Percentiles rank a stretch among this genome's conserved stretches.
Conservation (phyloP, 2,888 invertebrate genomes). For the Yponomeuta plumbellus region DNA sequence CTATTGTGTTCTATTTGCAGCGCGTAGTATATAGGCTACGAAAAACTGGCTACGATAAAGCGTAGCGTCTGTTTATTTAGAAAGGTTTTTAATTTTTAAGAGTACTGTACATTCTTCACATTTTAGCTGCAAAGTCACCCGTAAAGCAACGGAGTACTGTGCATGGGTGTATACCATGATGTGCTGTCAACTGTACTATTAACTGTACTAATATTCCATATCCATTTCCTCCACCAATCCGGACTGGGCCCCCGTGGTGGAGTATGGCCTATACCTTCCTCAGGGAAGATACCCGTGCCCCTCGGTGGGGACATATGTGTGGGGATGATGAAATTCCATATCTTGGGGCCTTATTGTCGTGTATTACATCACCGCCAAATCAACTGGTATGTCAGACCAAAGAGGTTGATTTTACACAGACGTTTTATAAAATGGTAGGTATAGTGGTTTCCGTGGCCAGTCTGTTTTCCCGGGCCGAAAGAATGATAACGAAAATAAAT, state of each 20-base stretch:
- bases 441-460: constrained; percentile 19
- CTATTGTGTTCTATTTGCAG: not conserved
- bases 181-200: no score
- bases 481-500: constrained; percentile 42
- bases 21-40: not conserved
- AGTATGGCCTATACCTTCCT: no score
- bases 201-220: no score
- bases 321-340: no score
- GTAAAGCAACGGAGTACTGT: no score
- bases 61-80: not conserved
- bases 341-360: not conserved
- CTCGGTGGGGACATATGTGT: no score
- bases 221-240: no score
- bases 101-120: not conserved
- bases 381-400: not conserved
- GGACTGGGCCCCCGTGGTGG: no score
- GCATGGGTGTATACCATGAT: no score
- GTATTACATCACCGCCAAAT: not conserved
- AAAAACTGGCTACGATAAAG: not conserved
- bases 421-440: not conserved
- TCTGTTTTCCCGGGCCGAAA: constrained; percentile 34
- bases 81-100: not conserved
- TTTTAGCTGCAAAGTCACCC: not conserved
- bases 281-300: no score
- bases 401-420: not conserved